Base-by-base conservation (phyloP, 1,140 invertebrate species). In the Drosophila pachea region DNA sequence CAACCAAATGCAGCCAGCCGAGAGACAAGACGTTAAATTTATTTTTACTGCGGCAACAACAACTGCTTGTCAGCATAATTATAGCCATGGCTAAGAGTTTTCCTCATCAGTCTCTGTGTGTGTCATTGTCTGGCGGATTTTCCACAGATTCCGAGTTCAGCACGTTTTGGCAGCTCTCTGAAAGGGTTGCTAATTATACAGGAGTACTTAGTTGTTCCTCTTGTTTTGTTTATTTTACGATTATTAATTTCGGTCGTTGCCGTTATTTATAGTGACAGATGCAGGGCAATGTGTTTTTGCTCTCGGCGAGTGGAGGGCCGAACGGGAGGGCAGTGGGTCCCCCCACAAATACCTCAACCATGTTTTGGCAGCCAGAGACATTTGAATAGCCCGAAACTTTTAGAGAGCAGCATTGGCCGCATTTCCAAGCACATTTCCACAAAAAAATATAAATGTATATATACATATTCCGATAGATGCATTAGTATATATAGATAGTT, bases 221-320 rank as follows among this genome's bases (percentile, higher is more conserved):
- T 60, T 68, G 32, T 62, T 58, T 61, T 69, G 33, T 49, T 65
- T 53, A 73, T 73, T 79, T 71, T 69, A 62, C 60, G 76, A 43
- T 81, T 79, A 79, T 79, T 81, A 81, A 64, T 81, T 79, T 76
- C 59, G 68, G 60, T 73, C 42, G 49, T 58, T 65, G 58, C 45
- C 47, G 38, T 73, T 83, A 84, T 83, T 83, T 84, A 83, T 83
- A 79, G 79, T 72, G 73, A 79, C 79, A 83, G 73, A 83, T 83
- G 81, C 73, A 83, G 79, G 81, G 68, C 79, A 83, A 73, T 76
- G 68, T 68, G 70, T 83, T 74, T 48, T 45, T 36, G 22, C 6
- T 2, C 8, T 7, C 2, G 35, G 35, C 35, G n/a, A 2, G 1
- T 12, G 38, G 11, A 40, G 3, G 22, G 22, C 22, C 22, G 22